phyloP scores from a whole-genome alignment of 2,797 vertebrate species.

The Rhadinocentrus ornatus region DNA sequence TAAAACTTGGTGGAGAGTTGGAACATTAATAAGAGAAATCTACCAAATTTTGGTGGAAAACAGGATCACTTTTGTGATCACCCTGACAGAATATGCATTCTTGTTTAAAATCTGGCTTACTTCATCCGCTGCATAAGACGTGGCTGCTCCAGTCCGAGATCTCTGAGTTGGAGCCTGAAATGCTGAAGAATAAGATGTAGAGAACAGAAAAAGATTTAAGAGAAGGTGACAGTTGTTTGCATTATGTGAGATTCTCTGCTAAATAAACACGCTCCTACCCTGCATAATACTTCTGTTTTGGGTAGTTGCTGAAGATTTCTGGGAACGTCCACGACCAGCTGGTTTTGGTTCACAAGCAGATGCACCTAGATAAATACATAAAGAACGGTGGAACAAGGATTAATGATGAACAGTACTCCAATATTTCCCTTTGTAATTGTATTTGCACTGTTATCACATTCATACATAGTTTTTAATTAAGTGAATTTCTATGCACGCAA shows the following conservation, averaged over 20 bases:
- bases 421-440: neutral
- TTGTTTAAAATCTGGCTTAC: slow-evolving; percentile 50
- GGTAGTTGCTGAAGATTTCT: slow-evolving; percentile 62
- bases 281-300: slow-evolving; percentile 81
- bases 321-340: slow-evolving; percentile 64
- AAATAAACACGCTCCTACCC: slow-evolving; percentile 56
- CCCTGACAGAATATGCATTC: neutral
- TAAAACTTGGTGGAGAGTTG: neutral
- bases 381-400: neutral
- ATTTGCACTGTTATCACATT: neutral
- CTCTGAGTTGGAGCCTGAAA: slow-evolving; percentile 67
- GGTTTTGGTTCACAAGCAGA: slow-evolving; percentile 68
- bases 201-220: neutral
- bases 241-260: neutral
- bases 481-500: neutral
- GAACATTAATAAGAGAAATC: neutral
- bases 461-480: neutral
- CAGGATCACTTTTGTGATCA: neutral
- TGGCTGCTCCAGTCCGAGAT: slow-evolving; percentile 19
- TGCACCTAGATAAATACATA: slow-evolving; percentile 58
- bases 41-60: neutral
- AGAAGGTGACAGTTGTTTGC: neutral
- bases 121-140: slow-evolving; percentile 55
- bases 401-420: neutral
- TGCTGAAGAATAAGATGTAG: slow-evolving; percentile 42